A percentile compares a stretch with the other conserved stretches of the same genome.
Conservation (phyloP, 2,888 invertebrate genomes). For the Maniola hyperantus region DNA sequence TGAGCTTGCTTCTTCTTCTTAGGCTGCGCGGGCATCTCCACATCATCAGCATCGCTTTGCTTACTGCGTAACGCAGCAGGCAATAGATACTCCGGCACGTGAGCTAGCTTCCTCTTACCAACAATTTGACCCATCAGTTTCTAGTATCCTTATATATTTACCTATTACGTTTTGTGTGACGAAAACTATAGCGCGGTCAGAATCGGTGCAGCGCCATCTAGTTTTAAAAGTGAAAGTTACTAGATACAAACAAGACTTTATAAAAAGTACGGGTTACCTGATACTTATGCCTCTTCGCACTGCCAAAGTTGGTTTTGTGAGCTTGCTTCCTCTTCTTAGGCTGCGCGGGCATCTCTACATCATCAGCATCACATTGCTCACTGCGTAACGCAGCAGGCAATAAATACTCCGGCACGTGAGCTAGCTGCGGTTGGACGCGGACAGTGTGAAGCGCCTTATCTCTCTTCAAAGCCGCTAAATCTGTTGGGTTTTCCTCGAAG, state of each 20-base stretch:
- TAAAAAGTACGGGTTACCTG: constrained; percentile 54
- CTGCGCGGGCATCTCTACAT: constrained; percentile 49
- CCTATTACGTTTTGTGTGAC: too few relatives aligned
- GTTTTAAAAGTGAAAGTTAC: too few relatives aligned
- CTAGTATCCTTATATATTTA: too few relatives aligned
- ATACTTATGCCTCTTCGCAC: constrained; percentile 70
- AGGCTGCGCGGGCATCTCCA: constrained; percentile 48
- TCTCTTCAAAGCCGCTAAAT: constrained; percentile 91
- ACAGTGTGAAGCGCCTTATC: constrained; percentile 94
- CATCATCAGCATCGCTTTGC: constrained; percentile 71
- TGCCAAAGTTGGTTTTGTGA: constrained; percentile 54
- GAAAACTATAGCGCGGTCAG: too few relatives aligned
- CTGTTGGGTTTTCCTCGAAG: constrained; percentile 95
- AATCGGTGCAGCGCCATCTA: background rate
- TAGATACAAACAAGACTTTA: background rate
- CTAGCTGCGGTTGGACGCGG: constrained; percentile 90
- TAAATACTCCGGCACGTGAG: constrained; percentile 96
- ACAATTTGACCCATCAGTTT: too few relatives aligned
- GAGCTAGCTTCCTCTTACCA: too few relatives aligned
- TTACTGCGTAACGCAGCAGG: constrained; percentile 89
- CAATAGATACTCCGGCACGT: constrained; percentile 96
- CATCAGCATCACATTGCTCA: constrained; percentile 77
- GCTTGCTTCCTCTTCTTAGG: constrained; percentile 61
- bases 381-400: constrained; percentile 89
- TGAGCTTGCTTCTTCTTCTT: constrained; percentile 59